These are phyloP conservation scores for Schizopygopsis pylzovi DNA, from an alignment of 2,797 vertebrate species.

Conservation along the genomic window DNA sequence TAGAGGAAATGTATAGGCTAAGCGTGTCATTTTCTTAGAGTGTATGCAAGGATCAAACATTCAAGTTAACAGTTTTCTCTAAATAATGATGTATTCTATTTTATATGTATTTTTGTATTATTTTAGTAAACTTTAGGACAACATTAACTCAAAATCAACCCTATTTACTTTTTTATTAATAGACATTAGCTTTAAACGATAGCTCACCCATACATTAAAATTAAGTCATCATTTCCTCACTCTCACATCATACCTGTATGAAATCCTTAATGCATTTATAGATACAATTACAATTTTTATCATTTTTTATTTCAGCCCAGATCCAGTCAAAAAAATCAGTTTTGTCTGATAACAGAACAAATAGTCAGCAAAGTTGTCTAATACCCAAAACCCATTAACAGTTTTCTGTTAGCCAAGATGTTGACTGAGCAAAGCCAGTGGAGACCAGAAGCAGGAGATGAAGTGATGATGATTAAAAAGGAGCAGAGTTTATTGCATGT, in stretches of 20 bases:
- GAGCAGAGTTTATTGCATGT: not conserved
- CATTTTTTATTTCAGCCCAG: not conserved
- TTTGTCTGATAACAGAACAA: not conserved
- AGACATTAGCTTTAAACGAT: not conserved
- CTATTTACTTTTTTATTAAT: not conserved
- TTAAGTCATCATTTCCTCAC: not conserved
- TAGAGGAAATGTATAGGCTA: slow-evolving; percentile 1
- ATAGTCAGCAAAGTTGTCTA: not conserved
- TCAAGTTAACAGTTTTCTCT: not conserved
- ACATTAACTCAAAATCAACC: too few species aligned
- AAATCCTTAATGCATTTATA: not conserved
- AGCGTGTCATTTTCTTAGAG: not conserved
- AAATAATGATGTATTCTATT: slow-evolving; percentile 4
- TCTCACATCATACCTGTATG: not conserved
- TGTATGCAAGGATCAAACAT: not conserved
- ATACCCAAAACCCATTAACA: not conserved
- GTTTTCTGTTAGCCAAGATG: not conserved
- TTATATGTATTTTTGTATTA: not conserved
- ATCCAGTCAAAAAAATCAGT: not conserved
- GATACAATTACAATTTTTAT: not conserved
- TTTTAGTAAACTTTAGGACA: not conserved
- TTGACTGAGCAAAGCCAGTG: not conserved
- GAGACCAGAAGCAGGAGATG: not conserved
- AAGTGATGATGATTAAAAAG: not conserved
- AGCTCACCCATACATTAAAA: not conserved